Evolutionary conservation across 2,797 vertebrate genomes (phyloP), one percentile per base, ranked within the genome.

Genomic region (Synanceia verrucosa): DNA sequence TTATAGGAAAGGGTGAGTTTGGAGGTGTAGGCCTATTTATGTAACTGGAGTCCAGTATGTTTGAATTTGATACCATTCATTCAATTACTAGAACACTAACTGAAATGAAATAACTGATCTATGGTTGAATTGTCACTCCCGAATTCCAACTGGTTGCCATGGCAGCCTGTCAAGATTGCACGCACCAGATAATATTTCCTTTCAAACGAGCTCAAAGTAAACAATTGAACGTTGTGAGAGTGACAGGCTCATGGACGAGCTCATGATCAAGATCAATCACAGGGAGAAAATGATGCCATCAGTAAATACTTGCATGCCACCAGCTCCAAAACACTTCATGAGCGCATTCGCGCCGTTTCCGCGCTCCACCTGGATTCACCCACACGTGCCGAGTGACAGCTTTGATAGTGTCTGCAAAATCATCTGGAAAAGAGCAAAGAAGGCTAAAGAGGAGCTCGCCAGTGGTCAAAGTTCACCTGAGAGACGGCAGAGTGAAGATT

Each of bases 341-440:
- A 3, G 82, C 0, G 92, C 94, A 0, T 71, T 93, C 14, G 88
- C 93, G 2, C 95, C 94, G 0, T 95, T 95, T 74, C 95, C 95
- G 5, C 90, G 95, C 65, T 90, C 88, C 55, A 88, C 89, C 57
- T 97, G 95, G 96, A 93, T 94, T 55, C 94, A 95, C 33, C 89
- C 89, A 1, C 74, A 90, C 21, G 93, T 89, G 1, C 95, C 94
- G 0, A 62, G 52, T 23, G 96, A 96, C 52, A 67, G 84, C 37
- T 72, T 95, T 75, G 95, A 96, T 43, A 60, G 82, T 9, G 82
- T 91, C 46, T 96, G 95, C 76, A 78, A 89, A 12, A 85, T 79
- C 67, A 95, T 96, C 82, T 94, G 94, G 93, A 92, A 91, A 10
- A 88, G 89, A 0, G 88, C 85, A 1, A 91, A 92, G 44, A 65